Conservation (phyloP, 2,888 invertebrate species). For the Phortica magna region DNA sequence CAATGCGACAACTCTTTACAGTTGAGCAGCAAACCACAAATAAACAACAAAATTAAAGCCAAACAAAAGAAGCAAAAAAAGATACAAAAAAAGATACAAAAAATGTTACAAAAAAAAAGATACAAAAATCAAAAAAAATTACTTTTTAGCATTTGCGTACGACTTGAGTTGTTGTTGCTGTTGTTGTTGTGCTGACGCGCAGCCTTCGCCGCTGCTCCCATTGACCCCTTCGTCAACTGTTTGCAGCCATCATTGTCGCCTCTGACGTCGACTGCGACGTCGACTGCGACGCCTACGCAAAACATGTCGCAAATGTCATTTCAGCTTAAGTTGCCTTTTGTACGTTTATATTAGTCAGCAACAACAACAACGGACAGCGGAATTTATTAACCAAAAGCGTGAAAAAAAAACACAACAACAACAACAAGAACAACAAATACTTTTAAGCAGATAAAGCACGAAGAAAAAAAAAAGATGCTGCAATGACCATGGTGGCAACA, state of each 20-base stretch:
- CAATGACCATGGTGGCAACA: neutral
- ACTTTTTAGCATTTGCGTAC: slow-evolving; percentile 25
- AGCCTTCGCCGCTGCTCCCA: neutral
- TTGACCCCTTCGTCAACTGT: neutral
- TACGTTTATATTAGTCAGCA: slow-evolving; percentile 76
- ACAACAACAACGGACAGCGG: slow-evolving; percentile 24
- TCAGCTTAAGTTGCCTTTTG: slow-evolving; percentile 75
- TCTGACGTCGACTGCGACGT: slow-evolving; percentile 43
- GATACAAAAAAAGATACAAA: slow-evolving; percentile 18
- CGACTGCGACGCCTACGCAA: slow-evolving; percentile 71
- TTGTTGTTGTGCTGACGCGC: too few relatives aligned
- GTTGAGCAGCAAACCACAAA: slow-evolving; percentile 18
- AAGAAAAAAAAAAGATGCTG: slow-evolving; percentile 25
- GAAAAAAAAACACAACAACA: neutral
- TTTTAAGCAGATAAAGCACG: slow-evolving; percentile 51
- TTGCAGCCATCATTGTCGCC: neutral
- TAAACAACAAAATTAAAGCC: slow-evolving; percentile 18
- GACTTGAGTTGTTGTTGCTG: neutral
- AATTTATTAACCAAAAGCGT: slow-evolving; percentile 28
- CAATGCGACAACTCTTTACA: slow-evolving; percentile 22
- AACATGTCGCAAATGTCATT: slow-evolving; percentile 77
- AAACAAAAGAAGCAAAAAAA: slow-evolving; percentile 3
- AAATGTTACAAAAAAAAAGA: slow-evolving; percentile 28
- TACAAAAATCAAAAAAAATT: slow-evolving; percentile 38
- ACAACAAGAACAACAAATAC: slow-evolving; percentile 15